Conservation (phyloP, 2,888 invertebrate species). For the Catocala nupta region DNA sequence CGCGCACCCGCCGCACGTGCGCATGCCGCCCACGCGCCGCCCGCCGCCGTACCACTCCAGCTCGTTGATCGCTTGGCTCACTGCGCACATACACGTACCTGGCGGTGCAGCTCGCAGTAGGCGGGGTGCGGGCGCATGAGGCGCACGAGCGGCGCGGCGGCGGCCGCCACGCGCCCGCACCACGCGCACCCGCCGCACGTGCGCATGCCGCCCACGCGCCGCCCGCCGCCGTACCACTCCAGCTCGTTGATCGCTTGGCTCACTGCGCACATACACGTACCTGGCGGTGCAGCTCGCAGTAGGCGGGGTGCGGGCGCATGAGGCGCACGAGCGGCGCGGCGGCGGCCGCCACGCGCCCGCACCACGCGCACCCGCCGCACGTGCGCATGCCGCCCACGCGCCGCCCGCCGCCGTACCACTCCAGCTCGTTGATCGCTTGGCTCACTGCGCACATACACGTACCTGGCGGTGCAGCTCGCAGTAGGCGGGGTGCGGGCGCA, state of each 20-base stretch:
- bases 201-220: constrained; percentile 63
- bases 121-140: constrained; percentile 64
- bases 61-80: constrained; percentile 68
- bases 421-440: constrained; percentile 70
- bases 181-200: constrained; percentile 60
- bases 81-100: constrained; percentile 58
- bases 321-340: constrained; percentile 59
- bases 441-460: constrained; percentile 52
- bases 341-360: constrained; percentile 58
- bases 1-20: constrained; percentile 60
- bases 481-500: constrained; percentile 66
- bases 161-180: constrained; percentile 61
- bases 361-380: constrained; percentile 63
- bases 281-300: constrained; percentile 58
- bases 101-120: constrained; percentile 57
- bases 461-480: constrained; percentile 62
- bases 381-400: constrained; percentile 62
- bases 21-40: constrained; percentile 64
- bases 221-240: constrained; percentile 71
- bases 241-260: constrained; percentile 69
- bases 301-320: constrained; percentile 65
- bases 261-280: constrained; percentile 58
- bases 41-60: constrained; percentile 71
- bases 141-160: constrained; percentile 60
- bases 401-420: constrained; percentile 70